A percentile compares a stretch with the other conserved stretches of the same genome.
Evolutionary conservation across 53 echinoderm and acorn worm genomes (phyloP).

Genomic region (Stichopus horrens): DNA sequence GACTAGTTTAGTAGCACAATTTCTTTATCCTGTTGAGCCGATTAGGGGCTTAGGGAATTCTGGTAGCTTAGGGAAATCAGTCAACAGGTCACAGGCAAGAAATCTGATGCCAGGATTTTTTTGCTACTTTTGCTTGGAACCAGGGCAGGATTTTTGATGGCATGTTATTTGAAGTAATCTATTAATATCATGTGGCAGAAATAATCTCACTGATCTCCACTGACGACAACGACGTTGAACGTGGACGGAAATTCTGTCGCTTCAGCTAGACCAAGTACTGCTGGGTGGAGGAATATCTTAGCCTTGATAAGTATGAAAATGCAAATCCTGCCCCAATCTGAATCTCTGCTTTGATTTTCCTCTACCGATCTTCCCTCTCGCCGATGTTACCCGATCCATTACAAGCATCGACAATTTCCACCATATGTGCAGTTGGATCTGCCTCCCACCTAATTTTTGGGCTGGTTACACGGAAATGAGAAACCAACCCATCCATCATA

Average conservation of each 20-base stretch:
- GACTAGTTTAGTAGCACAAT: constrained; percentile 19
- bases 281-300: background rate
- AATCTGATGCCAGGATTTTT: constrained; percentile 24
- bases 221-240: too few relatives aligned
- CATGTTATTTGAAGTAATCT: constrained; percentile 28
- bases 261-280: background rate
- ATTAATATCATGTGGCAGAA: constrained; percentile 33
- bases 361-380: too few relatives aligned
- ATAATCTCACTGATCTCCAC: background rate
- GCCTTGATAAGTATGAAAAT: background rate
- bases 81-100: constrained; percentile 30
- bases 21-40: constrained; percentile 31
- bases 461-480: too few relatives aligned
- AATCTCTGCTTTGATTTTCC: too few relatives aligned
- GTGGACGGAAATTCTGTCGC: background rate
- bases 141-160: constrained; percentile 29
- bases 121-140: background rate
- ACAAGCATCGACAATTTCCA: too few relatives aligned
- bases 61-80: constrained; percentile 22
- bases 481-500: too few relatives aligned
- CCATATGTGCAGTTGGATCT: too few relatives aligned
- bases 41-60: constrained; percentile 36
- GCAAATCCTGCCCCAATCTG: too few relatives aligned
- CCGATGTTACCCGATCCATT: too few relatives aligned
- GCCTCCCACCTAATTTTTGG: too few relatives aligned